Conservation (phyloP, 2,888 invertebrate species). For the Alitta virens region DNA sequence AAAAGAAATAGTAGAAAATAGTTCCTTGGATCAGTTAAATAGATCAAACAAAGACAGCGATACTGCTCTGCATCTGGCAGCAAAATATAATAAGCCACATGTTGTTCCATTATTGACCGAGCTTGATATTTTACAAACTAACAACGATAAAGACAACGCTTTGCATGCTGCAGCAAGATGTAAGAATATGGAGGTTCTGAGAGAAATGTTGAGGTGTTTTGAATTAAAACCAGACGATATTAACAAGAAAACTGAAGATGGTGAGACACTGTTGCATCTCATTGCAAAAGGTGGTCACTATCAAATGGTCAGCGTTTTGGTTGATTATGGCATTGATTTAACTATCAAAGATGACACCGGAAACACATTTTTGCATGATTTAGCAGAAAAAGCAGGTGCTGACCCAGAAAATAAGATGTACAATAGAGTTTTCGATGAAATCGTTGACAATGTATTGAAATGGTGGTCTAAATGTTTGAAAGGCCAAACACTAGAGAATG, state of each 20-base stretch:
- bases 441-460: conserved; percentile 32
- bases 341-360: conserved; percentile 32
- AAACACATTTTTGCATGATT: conserved; percentile 39
- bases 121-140: conserved; percentile 25
- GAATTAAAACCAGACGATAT: not conserved
- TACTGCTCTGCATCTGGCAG: conserved; percentile 5
- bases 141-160: conserved; percentile 36
- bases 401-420: conserved; percentile 25
- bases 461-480: conserved; percentile 39
- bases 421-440: conserved; percentile 32
- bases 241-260: not conserved
- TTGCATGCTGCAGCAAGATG: conserved; percentile 36
- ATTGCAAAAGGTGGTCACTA: not conserved
- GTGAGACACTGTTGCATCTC: conserved; percentile 1
- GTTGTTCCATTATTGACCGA: not conserved
- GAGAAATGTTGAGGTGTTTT: too few species aligned
- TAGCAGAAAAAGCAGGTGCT: conserved; percentile 30
- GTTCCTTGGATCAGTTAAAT: not conserved
- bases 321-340: conserved; percentile 31
- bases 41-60: conserved; percentile 37
- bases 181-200: too few species aligned
- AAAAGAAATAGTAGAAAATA: not conserved
- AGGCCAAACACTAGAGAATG: conserved; percentile 30
- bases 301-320: not conserved
- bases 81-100: not conserved